Percentiles rank a stretch among this genome's conserved stretches.
phyloP scores from a whole-genome alignment of 2,888 invertebrate species.

The Stenchaetothrips biformis region DNA sequence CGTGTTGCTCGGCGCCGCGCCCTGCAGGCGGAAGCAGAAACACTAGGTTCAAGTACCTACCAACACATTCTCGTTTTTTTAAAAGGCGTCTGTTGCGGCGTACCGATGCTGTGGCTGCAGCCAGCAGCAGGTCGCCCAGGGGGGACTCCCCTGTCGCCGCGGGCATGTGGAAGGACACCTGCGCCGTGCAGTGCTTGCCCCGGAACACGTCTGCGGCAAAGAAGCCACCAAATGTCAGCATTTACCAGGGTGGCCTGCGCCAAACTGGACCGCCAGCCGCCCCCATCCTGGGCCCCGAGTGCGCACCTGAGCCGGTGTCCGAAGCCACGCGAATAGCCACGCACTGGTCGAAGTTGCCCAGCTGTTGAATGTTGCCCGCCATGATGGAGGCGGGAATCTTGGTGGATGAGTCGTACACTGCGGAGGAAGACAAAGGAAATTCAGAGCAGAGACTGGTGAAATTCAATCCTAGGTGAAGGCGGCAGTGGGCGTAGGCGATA shows the following conservation, averaged over 20 bases:
- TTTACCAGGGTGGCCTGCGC: no score
- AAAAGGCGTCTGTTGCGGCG: background rate
- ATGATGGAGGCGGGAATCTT: conserved; percentile 34
- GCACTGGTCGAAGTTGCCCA: conserved; percentile 36
- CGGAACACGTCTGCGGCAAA: conserved; percentile 26
- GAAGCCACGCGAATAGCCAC: conserved; percentile 16
- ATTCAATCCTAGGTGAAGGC: background rate
- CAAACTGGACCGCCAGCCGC: no score
- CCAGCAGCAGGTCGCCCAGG: conserved; percentile 30
- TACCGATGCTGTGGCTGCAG: conserved; percentile 31
- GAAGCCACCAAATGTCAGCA: no score
- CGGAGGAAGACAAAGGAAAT: background rate
- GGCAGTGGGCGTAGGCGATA: background rate
- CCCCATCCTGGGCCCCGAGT: no score
- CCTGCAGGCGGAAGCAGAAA: background rate
- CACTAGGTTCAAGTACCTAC: no score
- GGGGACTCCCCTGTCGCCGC: background rate
- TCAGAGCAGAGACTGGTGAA: background rate
- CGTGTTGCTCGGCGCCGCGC: background rate
- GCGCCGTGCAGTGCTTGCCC: conserved; percentile 32
- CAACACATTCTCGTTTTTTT: no score
- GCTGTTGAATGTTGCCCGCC: conserved; percentile 34
- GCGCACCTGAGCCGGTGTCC: background rate
- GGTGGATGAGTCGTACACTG: conserved; percentile 36
- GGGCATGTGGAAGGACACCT: conserved; percentile 29